Evolutionary conservation across 2,113 vertebrate genomes (phyloP).

Genomic region (Athene noctua): DNA sequence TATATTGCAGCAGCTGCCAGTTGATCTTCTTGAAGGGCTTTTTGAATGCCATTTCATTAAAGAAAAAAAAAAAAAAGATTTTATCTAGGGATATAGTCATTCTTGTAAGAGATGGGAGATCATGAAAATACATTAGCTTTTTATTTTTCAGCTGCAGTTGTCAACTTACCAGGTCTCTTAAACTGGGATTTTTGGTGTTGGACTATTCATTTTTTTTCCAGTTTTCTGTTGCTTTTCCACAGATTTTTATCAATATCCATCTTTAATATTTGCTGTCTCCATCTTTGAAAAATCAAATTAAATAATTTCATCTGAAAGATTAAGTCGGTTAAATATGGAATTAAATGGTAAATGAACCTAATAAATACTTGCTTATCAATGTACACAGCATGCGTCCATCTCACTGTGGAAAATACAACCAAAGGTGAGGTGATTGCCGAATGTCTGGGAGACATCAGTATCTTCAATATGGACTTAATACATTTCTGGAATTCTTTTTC

Average conservation of each 20-base stretch:
- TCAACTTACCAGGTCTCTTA: not conserved
- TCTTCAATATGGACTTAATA: not conserved
- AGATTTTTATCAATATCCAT: not conserved
- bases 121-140: conserved; percentile 1
- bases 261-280: not conserved
- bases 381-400: rapidly evolving
- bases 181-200: not conserved
- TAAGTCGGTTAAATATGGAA: not conserved
- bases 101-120: not conserved
- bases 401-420: not conserved
- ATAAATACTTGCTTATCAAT: not conserved
- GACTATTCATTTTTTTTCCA: not conserved
- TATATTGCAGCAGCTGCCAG: conserved; percentile 30
- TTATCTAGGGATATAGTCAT: not conserved
- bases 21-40: conserved; percentile 43
- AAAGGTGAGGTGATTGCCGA: not conserved
- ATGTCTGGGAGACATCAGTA: not conserved
- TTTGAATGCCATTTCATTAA: conserved; percentile 42
- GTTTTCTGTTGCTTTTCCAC: not conserved
- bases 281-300: not conserved
- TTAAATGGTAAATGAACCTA: not conserved
- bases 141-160: conserved; percentile 13
- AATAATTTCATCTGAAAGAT: not conserved
- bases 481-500: not conserved
- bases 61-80: not conserved